Evolutionary conservation across 2,797 vertebrate species (phyloP).

Genomic region (Melanotaenia boesemani): DNA sequence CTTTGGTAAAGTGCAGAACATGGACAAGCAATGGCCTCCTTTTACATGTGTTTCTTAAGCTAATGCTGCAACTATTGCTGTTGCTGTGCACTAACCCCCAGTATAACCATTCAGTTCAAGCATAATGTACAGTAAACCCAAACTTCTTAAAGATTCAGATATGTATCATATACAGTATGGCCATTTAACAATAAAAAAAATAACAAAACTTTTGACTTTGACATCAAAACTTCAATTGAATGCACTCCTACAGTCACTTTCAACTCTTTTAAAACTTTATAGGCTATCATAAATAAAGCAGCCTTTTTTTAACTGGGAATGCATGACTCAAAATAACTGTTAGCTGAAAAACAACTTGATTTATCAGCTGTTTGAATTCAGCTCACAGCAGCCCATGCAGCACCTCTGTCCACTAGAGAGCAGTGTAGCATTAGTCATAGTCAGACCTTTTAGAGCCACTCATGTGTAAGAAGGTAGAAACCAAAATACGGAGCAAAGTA

Average conservation of each 20-base stretch:
- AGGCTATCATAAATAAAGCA: background rate
- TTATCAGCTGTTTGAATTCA: background rate
- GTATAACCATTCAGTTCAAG: background rate
- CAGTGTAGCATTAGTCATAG: conserved; percentile 62
- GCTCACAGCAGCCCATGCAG: conserved; percentile 25
- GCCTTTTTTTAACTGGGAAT: background rate
- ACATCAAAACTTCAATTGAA: background rate
- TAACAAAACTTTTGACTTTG: background rate
- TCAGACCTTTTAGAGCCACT: conserved; percentile 29
- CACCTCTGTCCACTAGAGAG: conserved; percentile 77
- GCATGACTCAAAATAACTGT: background rate
- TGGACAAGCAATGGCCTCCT: background rate
- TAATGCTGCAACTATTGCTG: background rate
- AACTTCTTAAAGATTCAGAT: background rate
- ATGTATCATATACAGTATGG: background rate
- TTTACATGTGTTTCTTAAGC: background rate
- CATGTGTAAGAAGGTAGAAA: conserved; percentile 34
- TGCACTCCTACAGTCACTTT: background rate
- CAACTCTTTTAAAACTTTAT: background rate
- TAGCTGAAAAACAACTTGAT: background rate
- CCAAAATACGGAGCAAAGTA: conserved; percentile 46
- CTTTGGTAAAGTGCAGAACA: background rate
- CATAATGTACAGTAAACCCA: background rate
- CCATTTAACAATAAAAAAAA: background rate
- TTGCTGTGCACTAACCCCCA: background rate